Conservation (phyloP, 1,140 invertebrate genomes). For the Brachionus calyciflorus region DNA sequence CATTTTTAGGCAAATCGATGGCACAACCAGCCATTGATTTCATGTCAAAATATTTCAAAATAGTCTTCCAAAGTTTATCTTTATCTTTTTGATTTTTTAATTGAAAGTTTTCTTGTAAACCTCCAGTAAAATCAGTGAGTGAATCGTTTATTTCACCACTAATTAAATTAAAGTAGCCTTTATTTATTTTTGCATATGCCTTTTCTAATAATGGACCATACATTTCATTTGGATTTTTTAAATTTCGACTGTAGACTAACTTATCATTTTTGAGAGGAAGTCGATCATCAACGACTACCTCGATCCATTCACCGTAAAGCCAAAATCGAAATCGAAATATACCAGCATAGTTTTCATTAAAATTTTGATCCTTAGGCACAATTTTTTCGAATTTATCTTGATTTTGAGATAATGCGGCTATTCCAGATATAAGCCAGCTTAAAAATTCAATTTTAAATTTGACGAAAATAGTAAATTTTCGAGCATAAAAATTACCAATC, state of each 20-base stretch:
- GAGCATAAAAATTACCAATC: constrained; percentile 19
- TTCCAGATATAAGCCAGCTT: constrained; percentile 36
- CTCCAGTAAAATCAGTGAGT: constrained; percentile 56
- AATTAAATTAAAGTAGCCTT: constrained; percentile 54
- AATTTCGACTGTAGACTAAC: constrained; percentile 53
- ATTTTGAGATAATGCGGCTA: not conserved
- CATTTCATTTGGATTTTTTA: constrained; percentile 60
- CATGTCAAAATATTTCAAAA: not conserved
- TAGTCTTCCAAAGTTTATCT: not conserved
- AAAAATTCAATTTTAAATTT: not conserved
- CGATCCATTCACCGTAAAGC: constrained; percentile 62
- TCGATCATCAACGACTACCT: constrained; percentile 62
- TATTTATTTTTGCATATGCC: constrained; percentile 62
- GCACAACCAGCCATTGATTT: constrained; percentile 41
- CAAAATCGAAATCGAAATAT: constrained; percentile 61
- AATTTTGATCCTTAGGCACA: constrained; percentile 44
- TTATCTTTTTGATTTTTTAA: constrained; percentile 51
- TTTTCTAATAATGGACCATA: constrained; percentile 64
- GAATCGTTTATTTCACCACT: constrained; percentile 57
- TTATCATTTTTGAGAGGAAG: constrained; percentile 52
- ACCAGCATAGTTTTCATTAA: constrained; percentile 50
- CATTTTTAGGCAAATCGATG: constrained; percentile 3
- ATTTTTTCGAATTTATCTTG: constrained; percentile 1
- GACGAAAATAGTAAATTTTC: not conserved
- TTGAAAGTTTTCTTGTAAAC: constrained; percentile 57